Evolutionary conservation across 2,113 vertebrate species (phyloP), one percentile per base, ranked within the genome.

Genomic region (Hymenochirus boettgeri): DNA sequence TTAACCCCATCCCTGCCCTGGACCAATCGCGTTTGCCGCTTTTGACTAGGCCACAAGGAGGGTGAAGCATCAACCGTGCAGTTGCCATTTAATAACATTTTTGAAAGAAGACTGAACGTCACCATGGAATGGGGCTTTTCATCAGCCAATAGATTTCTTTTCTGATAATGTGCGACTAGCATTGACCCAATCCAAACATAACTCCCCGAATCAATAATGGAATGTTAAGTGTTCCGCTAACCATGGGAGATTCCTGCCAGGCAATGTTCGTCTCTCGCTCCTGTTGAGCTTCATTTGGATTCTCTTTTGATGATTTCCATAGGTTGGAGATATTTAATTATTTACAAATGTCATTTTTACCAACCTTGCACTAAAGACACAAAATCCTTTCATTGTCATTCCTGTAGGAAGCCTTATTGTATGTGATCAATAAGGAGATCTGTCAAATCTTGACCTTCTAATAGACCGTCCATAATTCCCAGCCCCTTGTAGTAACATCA

Each of bases 241-340:
- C 63, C 19, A 46, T 59, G 46, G 37, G 46, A 67, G 55, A 24
- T 67, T 67, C 64, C 64, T 67, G 42, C 17, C 54, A 58, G 21
- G n/a, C 42, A 37, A 15, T 8, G 24, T 15, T 22, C 51, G 52
- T 18, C 48, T 47, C 35, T 5, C 18, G 35, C 31, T 31, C 39
- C 45, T 39, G 9, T 35, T 57, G 19, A 58, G 21, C 19, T 27
- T 46, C 54, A 37, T 51, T 58, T 26, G 45, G 15, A 31, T 42
- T 51, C 23, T 8, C 11, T 55, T 65, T 58, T 59, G 64, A 67
- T 31, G 29, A 59, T 18, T 19, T 33, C 21, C 56, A n/a, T 51
- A n/a, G n/a, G 22, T 31, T 37, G 64, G 55, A 5, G 47, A 42
- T 39, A n/a, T 35, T 67, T 15, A 67, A 67, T 67, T 52, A 67